These are phyloP conservation scores for Orthosia incerta DNA, from an alignment of 2,888 invertebrate species.

Conservation along the genomic window DNA sequence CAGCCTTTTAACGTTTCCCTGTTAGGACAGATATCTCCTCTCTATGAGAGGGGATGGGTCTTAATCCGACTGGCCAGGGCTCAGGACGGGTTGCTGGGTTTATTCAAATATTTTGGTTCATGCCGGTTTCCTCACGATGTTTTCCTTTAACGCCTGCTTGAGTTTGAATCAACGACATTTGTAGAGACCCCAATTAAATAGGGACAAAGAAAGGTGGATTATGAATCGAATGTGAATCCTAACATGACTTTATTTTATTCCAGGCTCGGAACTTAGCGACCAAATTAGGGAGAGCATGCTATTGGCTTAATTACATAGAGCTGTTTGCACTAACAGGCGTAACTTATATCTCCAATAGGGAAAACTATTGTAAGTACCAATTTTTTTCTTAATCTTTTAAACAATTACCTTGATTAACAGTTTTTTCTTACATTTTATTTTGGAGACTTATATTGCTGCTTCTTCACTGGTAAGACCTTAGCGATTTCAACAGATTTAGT, in stretches of 20 bases:
- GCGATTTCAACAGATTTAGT: background rate
- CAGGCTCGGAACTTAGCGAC: conserved; percentile 89
- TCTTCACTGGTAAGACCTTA: conserved; percentile 33
- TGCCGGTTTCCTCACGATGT: too few relatives aligned
- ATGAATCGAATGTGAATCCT: background rate
- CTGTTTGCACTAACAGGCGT: conserved; percentile 97
- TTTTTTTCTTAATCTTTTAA: background rate
- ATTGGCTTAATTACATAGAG: conserved; percentile 96
- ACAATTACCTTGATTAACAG: conserved; percentile 1
- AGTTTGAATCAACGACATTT: too few relatives aligned
- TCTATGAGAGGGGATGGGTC: background rate
- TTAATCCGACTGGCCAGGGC: background rate
- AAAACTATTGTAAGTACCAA: conserved; percentile 97
- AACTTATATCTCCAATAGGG: conserved; percentile 97
- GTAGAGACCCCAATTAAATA: too few relatives aligned
- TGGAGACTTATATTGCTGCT: conserved; percentile 33
- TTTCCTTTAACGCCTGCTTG: too few relatives aligned
- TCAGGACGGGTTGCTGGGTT: background rate
- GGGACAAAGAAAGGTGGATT: too few relatives aligned
- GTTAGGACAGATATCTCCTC: background rate
- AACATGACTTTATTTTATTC: conserved; percentile 67
- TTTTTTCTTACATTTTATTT: conserved; percentile 30
- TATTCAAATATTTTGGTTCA: too few relatives aligned
- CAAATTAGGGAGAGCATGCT: conserved; percentile 93
- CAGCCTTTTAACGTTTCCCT: background rate